phyloP scores from a whole-genome alignment of 2,797 vertebrate species.

The Xerus rutilus region DNA sequence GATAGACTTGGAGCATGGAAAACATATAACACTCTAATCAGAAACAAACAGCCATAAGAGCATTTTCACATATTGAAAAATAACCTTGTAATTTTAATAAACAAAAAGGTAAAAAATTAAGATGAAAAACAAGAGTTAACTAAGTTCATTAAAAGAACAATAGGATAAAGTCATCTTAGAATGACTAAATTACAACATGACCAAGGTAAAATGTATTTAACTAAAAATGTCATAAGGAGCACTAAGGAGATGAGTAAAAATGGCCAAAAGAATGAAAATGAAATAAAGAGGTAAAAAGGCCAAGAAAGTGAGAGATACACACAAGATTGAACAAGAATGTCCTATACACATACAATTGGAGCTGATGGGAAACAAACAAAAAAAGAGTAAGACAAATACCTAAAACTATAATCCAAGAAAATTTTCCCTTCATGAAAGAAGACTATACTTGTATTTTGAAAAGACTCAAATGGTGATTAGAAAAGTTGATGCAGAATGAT shows the following conservation, averaged over 20 bases:
- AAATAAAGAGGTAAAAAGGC: background rate
- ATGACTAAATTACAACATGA: conserved; percentile 20
- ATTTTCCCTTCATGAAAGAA: background rate
- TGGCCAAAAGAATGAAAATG: background rate
- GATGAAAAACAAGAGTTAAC: background rate
- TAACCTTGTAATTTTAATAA: background rate
- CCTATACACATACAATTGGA: background rate
- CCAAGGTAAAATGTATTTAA: background rate
- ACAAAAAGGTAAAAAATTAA: background rate
- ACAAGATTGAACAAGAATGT: background rate
- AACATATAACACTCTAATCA: background rate
- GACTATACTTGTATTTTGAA: background rate
- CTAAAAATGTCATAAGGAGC: background rate
- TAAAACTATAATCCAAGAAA: background rate
- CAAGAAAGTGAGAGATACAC: background rate
- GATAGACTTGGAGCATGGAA: background rate
- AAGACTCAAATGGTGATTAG: background rate
- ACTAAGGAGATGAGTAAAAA: background rate
- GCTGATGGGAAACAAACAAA: background rate
- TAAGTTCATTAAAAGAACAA: background rate
- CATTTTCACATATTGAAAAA: background rate
- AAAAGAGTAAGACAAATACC: background rate
- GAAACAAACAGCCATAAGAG: background rate
- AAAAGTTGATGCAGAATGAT: background rate
- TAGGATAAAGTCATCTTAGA: background rate